Evolutionary conservation across 2,888 invertebrate genomes (phyloP).

Genomic region (Hemithea aestivaria): DNA sequence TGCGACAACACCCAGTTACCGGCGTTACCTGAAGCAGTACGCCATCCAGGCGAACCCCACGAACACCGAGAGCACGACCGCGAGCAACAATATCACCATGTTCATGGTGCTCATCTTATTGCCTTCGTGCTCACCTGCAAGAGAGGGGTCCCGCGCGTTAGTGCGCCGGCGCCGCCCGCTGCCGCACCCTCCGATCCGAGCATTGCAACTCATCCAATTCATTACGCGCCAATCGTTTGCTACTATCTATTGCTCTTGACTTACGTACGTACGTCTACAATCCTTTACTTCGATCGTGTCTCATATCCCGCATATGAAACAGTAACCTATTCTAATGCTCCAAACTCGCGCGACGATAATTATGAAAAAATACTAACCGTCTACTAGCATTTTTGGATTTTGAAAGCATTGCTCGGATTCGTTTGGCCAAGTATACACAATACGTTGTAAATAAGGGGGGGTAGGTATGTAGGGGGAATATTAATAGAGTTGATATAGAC

Average conservation of each 20-base stretch:
- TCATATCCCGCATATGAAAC: too few species aligned
- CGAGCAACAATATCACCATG: constrained; percentile 95
- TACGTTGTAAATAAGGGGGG: constrained; percentile 12
- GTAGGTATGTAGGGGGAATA: constrained; percentile 49
- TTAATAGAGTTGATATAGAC: constrained; percentile 47
- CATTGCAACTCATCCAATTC: constrained; percentile 47
- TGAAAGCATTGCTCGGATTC: constrained; percentile 69
- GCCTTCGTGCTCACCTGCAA: constrained; percentile 86
- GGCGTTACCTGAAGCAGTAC: constrained; percentile 94
- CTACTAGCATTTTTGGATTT: constrained; percentile 35
- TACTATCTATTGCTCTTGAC: background rate
- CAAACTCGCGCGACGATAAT: too few species aligned
- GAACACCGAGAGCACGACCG: constrained; percentile 96
- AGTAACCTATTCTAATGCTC: too few species aligned
- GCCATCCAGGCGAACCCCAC: constrained; percentile 96
- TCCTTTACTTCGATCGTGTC: background rate
- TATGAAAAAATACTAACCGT: background rate
- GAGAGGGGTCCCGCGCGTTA: constrained; percentile 76
- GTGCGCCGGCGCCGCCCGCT: constrained; percentile 72
- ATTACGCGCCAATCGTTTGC: constrained; percentile 1
- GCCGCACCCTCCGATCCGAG: constrained; percentile 54
- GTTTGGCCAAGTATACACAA: constrained; percentile 49
- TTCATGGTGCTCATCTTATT: constrained; percentile 92
- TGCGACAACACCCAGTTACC: constrained; percentile 75
- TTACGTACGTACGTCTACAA: background rate